Percentiles rank a stretch among this genome's conserved stretches.
Conservation (phyloP, 2,888 invertebrate species). For the Morpho achilles region DNA sequence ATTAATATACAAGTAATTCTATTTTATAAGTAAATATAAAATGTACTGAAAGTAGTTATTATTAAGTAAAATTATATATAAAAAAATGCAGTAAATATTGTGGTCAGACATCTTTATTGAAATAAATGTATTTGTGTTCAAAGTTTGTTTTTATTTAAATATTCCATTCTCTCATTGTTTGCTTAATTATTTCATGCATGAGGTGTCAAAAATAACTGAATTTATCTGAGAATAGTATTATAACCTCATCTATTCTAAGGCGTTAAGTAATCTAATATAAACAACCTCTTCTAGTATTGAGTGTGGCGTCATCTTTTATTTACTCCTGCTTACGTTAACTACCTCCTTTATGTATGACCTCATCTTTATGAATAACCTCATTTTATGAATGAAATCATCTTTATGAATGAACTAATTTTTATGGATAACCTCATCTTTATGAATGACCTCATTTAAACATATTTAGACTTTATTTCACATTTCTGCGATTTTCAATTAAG, state of each 20-base stretch:
- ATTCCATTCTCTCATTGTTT: background rate
- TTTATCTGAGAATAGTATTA: no score
- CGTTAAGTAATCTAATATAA: no score
- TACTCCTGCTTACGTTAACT: no score
- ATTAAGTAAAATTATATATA: background rate
- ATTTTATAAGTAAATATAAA: background rate
- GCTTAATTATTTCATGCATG: background rate
- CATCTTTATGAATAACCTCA: background rate
- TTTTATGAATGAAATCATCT: background rate
- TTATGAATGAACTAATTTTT: background rate
- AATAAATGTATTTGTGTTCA: constrained; percentile 9
- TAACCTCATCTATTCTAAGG: no score
- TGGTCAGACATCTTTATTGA: background rate
- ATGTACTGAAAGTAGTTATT: background rate
- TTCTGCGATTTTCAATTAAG: no score
- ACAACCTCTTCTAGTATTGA: no score
- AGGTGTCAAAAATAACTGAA: background rate
- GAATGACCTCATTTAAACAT: no score
- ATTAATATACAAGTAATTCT: no score
- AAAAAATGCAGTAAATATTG: background rate
- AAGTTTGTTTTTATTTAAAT: constrained; percentile 1
- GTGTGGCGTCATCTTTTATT: no score
- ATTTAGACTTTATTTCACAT: no score
- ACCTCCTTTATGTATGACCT: background rate
- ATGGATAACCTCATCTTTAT: background rate